phyloP scores from a whole-genome alignment of 2,113 vertebrate species.

The Campylomormyrus tamandua region DNA sequence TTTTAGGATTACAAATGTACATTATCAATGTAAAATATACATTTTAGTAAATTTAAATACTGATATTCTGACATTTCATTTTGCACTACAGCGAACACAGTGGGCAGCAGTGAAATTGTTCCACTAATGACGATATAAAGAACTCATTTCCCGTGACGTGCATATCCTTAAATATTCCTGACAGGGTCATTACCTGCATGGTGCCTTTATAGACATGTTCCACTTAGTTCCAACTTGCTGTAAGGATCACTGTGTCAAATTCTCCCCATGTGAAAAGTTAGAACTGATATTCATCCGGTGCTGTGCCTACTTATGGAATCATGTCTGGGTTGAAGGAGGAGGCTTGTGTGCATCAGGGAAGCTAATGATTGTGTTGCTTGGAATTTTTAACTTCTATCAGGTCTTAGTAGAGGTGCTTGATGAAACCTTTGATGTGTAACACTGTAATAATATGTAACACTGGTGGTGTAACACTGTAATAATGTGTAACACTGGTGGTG shows the following conservation, averaged over 20 bases:
- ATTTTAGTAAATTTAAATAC: background rate
- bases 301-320: background rate
- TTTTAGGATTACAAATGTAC: background rate
- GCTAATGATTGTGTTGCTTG: background rate
- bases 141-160: background rate
- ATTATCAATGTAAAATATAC: background rate
- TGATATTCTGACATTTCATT: background rate
- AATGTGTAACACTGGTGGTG: too few relatives aligned
- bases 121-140: background rate
- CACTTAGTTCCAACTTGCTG: background rate
- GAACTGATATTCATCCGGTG: background rate
- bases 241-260: background rate
- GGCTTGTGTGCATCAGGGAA: background rate
- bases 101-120: background rate
- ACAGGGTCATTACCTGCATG: background rate
- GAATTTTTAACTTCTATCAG: background rate
- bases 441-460: too few relatives aligned
- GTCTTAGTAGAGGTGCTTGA: background rate
- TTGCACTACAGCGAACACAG: background rate
- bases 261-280: background rate
- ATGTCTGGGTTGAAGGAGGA: background rate
- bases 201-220: background rate
- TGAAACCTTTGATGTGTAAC: background rate
- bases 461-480: too few relatives aligned
- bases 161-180: background rate